phyloP scores from a whole-genome alignment of 2,797 vertebrate species.

The Podargus strigoides region DNA sequence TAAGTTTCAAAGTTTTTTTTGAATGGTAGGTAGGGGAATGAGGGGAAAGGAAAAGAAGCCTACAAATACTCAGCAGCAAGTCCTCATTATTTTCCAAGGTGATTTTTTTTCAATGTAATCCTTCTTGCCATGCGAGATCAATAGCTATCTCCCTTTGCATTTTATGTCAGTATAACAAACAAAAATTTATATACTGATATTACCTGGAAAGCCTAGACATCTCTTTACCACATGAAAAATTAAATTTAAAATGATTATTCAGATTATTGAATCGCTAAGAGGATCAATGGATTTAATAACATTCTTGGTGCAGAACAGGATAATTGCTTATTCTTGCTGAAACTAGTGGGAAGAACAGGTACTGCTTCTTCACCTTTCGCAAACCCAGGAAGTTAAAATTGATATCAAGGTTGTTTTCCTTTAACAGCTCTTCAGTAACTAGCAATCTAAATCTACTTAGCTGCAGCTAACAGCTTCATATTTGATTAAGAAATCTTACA shows the following conservation, averaged over 20 bases:
- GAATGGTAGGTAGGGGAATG: accelerated
- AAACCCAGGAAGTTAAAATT: neutral
- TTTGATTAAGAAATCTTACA: constrained; percentile 2
- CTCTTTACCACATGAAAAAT: constrained; percentile 35
- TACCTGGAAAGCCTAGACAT: neutral
- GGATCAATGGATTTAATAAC: constrained; percentile 61
- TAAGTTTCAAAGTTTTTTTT: neutral
- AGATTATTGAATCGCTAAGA: constrained; percentile 46
- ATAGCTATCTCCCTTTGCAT: neutral
- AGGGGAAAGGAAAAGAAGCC: neutral
- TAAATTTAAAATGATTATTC: constrained; percentile 51
- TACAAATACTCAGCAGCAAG: neutral
- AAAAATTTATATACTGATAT: neutral
- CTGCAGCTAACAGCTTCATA: neutral
- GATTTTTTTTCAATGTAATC: neutral
- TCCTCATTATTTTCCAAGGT: neutral
- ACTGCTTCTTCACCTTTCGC: neutral
- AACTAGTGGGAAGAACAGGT: neutral
- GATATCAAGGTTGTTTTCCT: neutral
- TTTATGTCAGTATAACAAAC: neutral
- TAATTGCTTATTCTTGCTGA: constrained; percentile 26
- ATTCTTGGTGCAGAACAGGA: constrained; percentile 1
- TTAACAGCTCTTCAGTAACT: neutral
- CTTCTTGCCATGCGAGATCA: neutral
- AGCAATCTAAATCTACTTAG: neutral